Evolutionary conservation across 35 echinoderm and acorn worm species (phyloP).

Genomic region (Hemicentrotus pulcherrimus): DNA sequence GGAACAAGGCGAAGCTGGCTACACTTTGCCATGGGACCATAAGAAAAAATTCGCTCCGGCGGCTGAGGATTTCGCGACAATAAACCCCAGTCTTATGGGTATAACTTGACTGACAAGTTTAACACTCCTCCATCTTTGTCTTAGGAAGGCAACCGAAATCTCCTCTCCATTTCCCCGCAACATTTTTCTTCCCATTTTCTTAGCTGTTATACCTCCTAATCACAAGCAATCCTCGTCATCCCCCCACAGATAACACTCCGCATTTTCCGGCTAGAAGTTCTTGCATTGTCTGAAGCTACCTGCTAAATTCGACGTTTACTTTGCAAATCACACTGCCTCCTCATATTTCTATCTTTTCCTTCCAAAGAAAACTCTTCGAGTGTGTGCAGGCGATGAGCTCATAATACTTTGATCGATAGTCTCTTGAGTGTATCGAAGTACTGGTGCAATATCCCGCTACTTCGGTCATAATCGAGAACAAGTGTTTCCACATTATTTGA

Average conservation of each 20-base stretch:
- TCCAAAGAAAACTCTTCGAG: neutral
- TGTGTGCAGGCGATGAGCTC: constrained; percentile 12
- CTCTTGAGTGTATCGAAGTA: constrained; percentile 30
- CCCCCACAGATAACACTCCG: neutral
- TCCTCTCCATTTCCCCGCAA: neutral
- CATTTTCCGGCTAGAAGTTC: neutral
- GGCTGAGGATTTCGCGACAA: constrained; percentile 29
- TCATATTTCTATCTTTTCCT: neutral
- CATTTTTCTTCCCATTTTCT: constrained; percentile 3
- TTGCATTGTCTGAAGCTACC: neutral
- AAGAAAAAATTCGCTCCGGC: constrained; percentile 9
- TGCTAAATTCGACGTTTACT: constrained; percentile 36
- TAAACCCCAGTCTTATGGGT: constrained; percentile 23
- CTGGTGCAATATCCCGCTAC: neutral
- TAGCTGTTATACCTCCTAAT: neutral
- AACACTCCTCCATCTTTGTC: constrained; percentile 40
- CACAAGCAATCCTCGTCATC: neutral
- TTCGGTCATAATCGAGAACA: neutral
- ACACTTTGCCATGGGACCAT: constrained; percentile 28
- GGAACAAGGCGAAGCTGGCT: neutral
- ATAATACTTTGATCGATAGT: constrained; percentile 37
- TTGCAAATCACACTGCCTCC: neutral
- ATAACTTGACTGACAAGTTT: constrained; percentile 43
- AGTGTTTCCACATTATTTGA: neutral
- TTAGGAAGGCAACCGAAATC: neutral